These are phyloP conservation scores for Agrotis puta DNA, from an alignment of 2,888 invertebrate species.

Conservation along the genomic window DNA sequence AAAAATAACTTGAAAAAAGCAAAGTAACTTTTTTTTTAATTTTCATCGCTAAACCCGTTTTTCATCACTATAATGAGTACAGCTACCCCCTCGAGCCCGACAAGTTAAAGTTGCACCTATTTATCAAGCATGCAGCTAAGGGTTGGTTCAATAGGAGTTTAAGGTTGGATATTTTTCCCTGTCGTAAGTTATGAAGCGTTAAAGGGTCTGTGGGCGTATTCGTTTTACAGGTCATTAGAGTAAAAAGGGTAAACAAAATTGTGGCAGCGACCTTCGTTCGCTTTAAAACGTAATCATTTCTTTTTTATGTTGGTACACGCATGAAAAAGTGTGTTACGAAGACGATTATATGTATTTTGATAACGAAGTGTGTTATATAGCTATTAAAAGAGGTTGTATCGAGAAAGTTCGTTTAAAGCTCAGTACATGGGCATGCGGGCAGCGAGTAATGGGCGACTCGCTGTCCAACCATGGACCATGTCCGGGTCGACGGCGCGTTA, in stretches of 20 bases:
- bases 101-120: constrained; percentile 52
- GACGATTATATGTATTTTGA: constrained; percentile 32
- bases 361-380: constrained; percentile 7
- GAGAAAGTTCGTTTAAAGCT: not conserved
- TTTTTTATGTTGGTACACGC: constrained; percentile 62
- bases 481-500: too few relatives aligned
- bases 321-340: constrained; percentile 53
- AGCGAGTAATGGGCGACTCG: too few relatives aligned
- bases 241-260: constrained; percentile 83
- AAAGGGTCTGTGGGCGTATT: constrained; percentile 77
- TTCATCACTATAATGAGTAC: constrained; percentile 15
- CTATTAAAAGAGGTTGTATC: not conserved
- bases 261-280: constrained; percentile 69
- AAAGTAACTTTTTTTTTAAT: not conserved
- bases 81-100: constrained; percentile 6
- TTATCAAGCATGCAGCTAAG: constrained; percentile 58
- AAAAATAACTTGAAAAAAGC: not conserved
- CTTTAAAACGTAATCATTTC: constrained; percentile 65
- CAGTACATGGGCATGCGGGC: too few relatives aligned
- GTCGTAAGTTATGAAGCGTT: constrained; percentile 76
- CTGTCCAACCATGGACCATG: too few relatives aligned
- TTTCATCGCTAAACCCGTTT: not conserved
- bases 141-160: constrained; percentile 52
- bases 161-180: constrained; percentile 77
- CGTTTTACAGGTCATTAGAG: constrained; percentile 87